Conservation (phyloP, 2,797 vertebrate species). For the Betta splendens region DNA sequence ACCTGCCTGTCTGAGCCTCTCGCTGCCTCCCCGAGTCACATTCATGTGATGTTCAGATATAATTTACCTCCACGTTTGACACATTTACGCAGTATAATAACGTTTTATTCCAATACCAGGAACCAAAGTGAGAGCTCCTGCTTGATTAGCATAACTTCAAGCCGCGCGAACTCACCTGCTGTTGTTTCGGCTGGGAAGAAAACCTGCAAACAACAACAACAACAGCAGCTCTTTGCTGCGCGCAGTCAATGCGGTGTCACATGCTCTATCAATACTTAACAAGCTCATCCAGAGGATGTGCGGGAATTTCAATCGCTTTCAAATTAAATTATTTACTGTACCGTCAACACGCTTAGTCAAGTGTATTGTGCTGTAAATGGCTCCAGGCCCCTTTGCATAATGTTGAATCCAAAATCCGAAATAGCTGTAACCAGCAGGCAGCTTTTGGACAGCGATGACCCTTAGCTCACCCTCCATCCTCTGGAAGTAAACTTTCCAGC, state of each 20-base stretch:
- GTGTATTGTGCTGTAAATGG: slow-evolving; percentile 1
- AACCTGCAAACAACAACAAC: slow-evolving; percentile 1
- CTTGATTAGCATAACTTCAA: slow-evolving; percentile 49
- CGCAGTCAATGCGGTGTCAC: slow-evolving; percentile 13
- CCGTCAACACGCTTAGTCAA: background rate
- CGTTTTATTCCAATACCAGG: slow-evolving; percentile 9
- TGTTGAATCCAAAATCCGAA: slow-evolving; percentile 10
- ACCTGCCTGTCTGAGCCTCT: slow-evolving; percentile 11
- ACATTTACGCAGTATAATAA: too few relatives aligned
- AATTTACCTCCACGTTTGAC: too few relatives aligned
- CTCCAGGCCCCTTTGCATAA: slow-evolving; percentile 12
- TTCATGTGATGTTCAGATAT: background rate
- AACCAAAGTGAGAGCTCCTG: slow-evolving; percentile 28
- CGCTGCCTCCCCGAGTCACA: slow-evolving; percentile 10
- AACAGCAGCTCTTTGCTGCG: background rate
- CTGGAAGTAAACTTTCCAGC: slow-evolving; percentile 2
- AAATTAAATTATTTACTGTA: background rate
- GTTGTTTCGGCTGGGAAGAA: slow-evolving; percentile 29
- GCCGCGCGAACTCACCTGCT: slow-evolving; percentile 43
- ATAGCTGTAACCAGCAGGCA: background rate
- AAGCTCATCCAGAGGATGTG: background rate
- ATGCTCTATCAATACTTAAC: slow-evolving; percentile 3
- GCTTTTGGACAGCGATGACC: background rate
- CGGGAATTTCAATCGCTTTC: slow-evolving; percentile 5
- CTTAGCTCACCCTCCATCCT: background rate